A percentile compares a stretch with the other conserved stretches of the same genome.
These are phyloP conservation scores for Meles meles DNA, from an alignment of 2,113 vertebrate genomes.

Conservation along the genomic window DNA sequence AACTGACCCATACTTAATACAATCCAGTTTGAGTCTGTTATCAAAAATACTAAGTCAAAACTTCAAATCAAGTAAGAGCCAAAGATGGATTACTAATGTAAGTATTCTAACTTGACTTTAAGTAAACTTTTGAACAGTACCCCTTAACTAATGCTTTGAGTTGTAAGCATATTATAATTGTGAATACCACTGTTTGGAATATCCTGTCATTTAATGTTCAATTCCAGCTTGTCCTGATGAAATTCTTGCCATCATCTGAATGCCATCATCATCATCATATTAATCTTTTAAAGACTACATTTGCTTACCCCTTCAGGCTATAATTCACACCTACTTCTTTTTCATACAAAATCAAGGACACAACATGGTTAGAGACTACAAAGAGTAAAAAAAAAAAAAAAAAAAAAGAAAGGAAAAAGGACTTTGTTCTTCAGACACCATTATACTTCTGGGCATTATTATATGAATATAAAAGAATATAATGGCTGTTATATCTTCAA, in stretches of 20 bases:
- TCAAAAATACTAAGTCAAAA: neutral
- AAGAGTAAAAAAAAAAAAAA: neutral
- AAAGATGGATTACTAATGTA: neutral
- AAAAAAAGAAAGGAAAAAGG: conserved; percentile 9
- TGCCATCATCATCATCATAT: neutral
- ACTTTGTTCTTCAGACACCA: neutral
- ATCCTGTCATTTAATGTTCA: neutral
- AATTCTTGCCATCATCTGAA: neutral
- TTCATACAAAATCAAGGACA: neutral
- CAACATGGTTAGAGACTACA: neutral
- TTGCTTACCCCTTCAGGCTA: neutral
- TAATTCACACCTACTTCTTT: neutral
- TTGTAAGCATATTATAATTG: neutral
- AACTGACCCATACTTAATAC: neutral
- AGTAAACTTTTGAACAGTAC: neutral
- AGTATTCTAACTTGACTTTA: neutral
- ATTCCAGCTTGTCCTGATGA: neutral
- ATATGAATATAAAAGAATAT: neutral
- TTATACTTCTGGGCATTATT: neutral
- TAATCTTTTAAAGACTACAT: neutral
- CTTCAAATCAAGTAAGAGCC: neutral
- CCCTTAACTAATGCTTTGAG: neutral
- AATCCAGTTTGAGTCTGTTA: neutral
- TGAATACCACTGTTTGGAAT: neutral
- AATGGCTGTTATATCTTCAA: neutral